Evolutionary conservation across 2,797 vertebrate species (phyloP).

Genomic region (Gambelia wislizenii): DNA sequence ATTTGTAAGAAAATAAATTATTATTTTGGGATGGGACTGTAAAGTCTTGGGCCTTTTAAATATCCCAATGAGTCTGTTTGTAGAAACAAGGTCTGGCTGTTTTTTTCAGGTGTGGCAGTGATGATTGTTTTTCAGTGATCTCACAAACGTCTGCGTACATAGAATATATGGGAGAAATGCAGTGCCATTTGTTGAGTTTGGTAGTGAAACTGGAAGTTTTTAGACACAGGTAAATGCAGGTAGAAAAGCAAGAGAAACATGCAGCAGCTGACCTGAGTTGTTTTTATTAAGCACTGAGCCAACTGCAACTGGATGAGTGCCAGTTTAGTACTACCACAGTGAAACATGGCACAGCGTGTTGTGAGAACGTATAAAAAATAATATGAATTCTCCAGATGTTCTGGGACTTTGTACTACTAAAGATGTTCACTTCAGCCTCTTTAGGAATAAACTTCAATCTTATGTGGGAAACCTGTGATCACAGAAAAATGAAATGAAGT

Average conservation of each 20-base stretch:
- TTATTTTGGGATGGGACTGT: background rate
- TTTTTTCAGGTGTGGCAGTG: background rate
- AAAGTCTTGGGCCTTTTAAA: background rate
- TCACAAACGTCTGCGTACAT: background rate
- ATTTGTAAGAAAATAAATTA: background rate
- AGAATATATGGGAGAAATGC: background rate
- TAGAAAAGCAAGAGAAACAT: slow-evolving; percentile 1
- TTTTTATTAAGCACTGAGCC: slow-evolving; percentile 21
- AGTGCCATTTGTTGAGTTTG: background rate
- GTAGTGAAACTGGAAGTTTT: background rate
- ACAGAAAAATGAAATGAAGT: background rate
- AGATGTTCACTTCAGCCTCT: background rate
- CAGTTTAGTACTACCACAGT: slow-evolving; percentile 8
- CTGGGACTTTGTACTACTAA: background rate
- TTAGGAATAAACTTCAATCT: background rate
- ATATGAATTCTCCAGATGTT: slow-evolving; percentile 3
- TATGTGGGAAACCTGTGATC: background rate
- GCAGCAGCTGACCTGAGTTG: slow-evolving; percentile 23
- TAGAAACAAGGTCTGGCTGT: background rate
- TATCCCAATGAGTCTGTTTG: background rate
- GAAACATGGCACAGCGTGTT: background rate
- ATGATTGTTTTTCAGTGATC: background rate
- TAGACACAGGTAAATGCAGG: background rate
- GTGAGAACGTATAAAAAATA: background rate
- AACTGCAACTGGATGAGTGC: slow-evolving; percentile 23